Evolutionary conservation across 2,113 vertebrate genomes (phyloP).

Genomic region (Centropristis striata): DNA sequence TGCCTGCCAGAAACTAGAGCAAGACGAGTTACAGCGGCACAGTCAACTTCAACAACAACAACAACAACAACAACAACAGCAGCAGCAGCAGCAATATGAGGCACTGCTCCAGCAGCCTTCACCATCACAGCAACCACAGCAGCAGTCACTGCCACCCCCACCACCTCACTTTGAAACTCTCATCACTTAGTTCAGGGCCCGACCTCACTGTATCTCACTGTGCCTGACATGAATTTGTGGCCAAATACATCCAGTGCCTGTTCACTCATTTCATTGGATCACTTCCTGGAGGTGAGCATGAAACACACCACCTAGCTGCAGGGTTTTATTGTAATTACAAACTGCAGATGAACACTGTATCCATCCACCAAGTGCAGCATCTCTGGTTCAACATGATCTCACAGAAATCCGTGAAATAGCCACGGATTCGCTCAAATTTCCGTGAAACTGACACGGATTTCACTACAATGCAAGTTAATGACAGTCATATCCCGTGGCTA

Average conservation of each 20-base stretch:
- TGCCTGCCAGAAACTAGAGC: slow-evolving; percentile 78
- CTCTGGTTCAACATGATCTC: no score
- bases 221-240: slow-evolving; percentile 28
- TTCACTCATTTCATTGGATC: slow-evolving; percentile 46
- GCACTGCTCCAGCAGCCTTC: slow-evolving; percentile 28
- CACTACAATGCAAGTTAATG: no score
- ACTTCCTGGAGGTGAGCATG: slow-evolving; percentile 71
- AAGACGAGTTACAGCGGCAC: slow-evolving; percentile 58
- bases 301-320: neutral
- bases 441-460: no score
- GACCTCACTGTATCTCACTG: neutral
- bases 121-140: neutral
- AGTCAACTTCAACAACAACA: slow-evolving; percentile 12
- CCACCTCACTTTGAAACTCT: slow-evolving; percentile 67
- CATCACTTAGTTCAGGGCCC: slow-evolving; percentile 66
- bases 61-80: neutral
- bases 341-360: neutral
- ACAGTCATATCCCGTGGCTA: no score
- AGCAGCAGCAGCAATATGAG: slow-evolving; percentile 29
- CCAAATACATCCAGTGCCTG: slow-evolving; percentile 51
- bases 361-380: no score
- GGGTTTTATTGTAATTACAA: neutral
- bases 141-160: slow-evolving; percentile 5
- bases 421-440: no score
- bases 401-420: no score